A percentile compares a stretch with the other conserved stretches of the same genome.
These are phyloP conservation scores for Limosa lapponica DNA, from an alignment of 2,797 vertebrate species.

Conservation along the genomic window DNA sequence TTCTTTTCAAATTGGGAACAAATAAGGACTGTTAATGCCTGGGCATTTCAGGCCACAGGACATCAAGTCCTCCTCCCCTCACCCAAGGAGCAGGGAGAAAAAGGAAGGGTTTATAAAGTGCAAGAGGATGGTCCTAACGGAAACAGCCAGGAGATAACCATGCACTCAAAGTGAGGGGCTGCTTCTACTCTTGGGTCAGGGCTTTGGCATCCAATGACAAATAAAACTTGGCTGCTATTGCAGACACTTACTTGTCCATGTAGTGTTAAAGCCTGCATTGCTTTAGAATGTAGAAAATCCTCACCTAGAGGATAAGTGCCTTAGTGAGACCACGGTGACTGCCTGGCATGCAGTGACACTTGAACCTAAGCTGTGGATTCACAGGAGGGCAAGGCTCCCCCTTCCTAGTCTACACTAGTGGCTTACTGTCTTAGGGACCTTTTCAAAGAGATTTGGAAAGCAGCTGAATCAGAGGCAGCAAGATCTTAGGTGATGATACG, in stretches of 20 bases:
- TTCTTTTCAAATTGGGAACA: background rate
- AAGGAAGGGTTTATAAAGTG: background rate
- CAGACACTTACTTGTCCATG: background rate
- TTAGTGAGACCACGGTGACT: rapidly evolving
- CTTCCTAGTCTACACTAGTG: background rate
- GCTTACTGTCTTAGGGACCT: background rate
- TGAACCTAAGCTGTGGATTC: background rate
- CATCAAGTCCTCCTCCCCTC: background rate
- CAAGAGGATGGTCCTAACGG: background rate
- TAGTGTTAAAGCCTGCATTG: background rate
- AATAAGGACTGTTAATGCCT: background rate
- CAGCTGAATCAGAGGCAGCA: background rate
- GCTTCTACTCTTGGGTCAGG: background rate
- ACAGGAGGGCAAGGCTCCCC: background rate
- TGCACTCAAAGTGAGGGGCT: background rate
- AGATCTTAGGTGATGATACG: background rate
- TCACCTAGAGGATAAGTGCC: background rate
- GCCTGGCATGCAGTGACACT: rapidly evolving
- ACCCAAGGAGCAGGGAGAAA: background rate
- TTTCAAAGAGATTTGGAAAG: background rate
- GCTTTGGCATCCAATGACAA: background rate
- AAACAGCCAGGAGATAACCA: background rate
- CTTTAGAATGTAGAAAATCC: background rate
- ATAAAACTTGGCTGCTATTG: background rate
- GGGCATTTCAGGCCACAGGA: background rate